Percentiles rank a stretch among this genome's conserved stretches.
Conservation (phyloP, 2,888 invertebrate species). For the Podotricha telesiphe region DNA sequence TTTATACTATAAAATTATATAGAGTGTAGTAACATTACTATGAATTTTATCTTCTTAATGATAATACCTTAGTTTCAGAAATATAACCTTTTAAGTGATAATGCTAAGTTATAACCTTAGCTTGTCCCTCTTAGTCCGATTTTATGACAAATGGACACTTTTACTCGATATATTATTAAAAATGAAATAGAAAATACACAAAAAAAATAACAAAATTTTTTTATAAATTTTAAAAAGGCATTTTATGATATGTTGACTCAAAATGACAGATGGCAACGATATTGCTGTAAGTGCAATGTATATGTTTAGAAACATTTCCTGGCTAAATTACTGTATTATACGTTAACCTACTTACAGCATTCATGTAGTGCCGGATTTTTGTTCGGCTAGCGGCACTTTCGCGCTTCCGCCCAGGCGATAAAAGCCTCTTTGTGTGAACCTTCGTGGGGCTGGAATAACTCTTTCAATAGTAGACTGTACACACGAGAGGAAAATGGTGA, state of each 20-base stretch:
- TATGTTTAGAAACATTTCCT: constrained; percentile 23
- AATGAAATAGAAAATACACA: too few relatives aligned
- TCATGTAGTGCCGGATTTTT: constrained; percentile 66
- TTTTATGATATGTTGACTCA: not conserved
- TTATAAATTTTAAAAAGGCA: too few relatives aligned
- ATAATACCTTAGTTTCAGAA: not conserved
- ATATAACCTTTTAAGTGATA: too few relatives aligned
- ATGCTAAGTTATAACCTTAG: too few relatives aligned
- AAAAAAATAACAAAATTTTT: not conserved
- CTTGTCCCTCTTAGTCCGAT: not conserved
- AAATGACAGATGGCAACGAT: not conserved
- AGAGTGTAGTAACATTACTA: not conserved
- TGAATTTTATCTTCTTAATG: not conserved
- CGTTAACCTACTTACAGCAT: constrained; percentile 55
- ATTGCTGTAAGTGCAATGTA: not conserved
- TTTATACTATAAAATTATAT: constrained; percentile 1
- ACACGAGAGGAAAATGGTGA: constrained; percentile 51
- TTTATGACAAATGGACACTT: not conserved
- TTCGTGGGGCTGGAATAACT: constrained; percentile 58
- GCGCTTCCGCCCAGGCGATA: constrained; percentile 63
- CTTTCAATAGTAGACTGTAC: constrained; percentile 68
- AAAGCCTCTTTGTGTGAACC: constrained; percentile 74
- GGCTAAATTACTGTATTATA: constrained; percentile 30
- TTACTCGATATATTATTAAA: too few relatives aligned
- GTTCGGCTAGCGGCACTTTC: constrained; percentile 56